Evolutionary conservation across 1,140 invertebrate genomes (phyloP), one percentile per base, ranked within the genome.

Genomic region (Hirudo medicinalis): DNA sequence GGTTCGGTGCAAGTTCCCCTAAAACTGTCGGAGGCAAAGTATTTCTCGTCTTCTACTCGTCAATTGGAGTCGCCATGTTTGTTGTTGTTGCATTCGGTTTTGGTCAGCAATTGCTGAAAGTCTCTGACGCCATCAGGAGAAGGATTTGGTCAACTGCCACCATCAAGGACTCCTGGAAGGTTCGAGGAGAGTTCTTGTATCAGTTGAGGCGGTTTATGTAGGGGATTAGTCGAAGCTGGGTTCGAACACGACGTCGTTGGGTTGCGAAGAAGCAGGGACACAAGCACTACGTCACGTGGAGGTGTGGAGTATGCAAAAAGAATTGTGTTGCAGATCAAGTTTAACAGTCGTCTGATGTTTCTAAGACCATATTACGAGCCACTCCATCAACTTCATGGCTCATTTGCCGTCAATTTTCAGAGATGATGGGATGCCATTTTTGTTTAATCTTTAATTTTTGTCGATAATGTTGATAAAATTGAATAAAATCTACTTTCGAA

Each of bases 71-170:
- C 22, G 22, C 57, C 22, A 63, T 63, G 29, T 63, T 63, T 32
- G 57, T 63, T n/a, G 57, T 63, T 20, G 57, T 63, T 22, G 57
- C 29, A 22, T 63, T 63, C 57, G 57, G 57, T 19, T 25, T 63
- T 13, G 57, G 57, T 32, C 22, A 63, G 20, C 57, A 63, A 15
- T 32, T 63, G 22, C 13, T 63, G 22, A 63, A 63, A 20, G 57
- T 63, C 20, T 25, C 22, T 63, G 57, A 63, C 57, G 22, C 22
- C 8, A 63, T 63, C 57, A 63, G 57, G 57, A 63, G 57, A 22
- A 63, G 29, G 20, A 25, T 63, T 32, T 63, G 57, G 57, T 25
- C 22, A 6, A 63, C 22, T 11, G 57, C 57, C 29, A 63, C 22
- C 15, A 11, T 25, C 29, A 63, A 15, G 29, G 57, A 63, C 19